phyloP scores from a whole-genome alignment of 2,113 vertebrate species.

The Grammomys dolichurus region DNA sequence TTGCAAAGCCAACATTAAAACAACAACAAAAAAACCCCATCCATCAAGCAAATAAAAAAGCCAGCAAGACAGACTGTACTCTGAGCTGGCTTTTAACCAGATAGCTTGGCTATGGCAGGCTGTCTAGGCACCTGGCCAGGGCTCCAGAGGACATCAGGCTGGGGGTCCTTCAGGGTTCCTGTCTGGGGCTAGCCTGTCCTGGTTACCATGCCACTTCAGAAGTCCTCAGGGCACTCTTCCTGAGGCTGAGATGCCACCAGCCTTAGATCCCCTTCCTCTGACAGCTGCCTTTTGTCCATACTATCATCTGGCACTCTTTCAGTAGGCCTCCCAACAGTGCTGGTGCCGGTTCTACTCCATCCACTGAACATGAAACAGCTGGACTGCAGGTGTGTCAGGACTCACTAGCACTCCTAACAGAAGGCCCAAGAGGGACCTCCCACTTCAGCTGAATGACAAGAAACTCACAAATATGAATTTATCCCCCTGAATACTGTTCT shows the following conservation, averaged over 20 bases:
- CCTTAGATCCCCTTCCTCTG: neutral
- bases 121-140: neutral
- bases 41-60: constrained; percentile 26
- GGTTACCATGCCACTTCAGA: neutral
- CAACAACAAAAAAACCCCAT: neutral
- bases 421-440: neutral
- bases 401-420: neutral
- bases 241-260: neutral
- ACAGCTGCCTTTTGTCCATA: neutral
- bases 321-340: neutral
- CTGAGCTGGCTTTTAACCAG: constrained; percentile 52
- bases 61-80: constrained; percentile 33
- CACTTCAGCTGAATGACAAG: neutral
- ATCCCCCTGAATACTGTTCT: too few species aligned
- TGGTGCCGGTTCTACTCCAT: accelerated
- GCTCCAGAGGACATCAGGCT: neutral
- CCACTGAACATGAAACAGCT: too few species aligned
- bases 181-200: neutral
- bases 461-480: neutral
- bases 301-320: neutral
- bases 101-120: neutral
- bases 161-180: neutral
- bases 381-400: neutral
- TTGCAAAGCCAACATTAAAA: neutral
- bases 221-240: too few species aligned